Percentiles rank a stretch among this genome's conserved stretches.
Evolutionary conservation across 2,797 vertebrate genomes (phyloP).

Genomic region (Lepidocolaptes lacrymiger): DNA sequence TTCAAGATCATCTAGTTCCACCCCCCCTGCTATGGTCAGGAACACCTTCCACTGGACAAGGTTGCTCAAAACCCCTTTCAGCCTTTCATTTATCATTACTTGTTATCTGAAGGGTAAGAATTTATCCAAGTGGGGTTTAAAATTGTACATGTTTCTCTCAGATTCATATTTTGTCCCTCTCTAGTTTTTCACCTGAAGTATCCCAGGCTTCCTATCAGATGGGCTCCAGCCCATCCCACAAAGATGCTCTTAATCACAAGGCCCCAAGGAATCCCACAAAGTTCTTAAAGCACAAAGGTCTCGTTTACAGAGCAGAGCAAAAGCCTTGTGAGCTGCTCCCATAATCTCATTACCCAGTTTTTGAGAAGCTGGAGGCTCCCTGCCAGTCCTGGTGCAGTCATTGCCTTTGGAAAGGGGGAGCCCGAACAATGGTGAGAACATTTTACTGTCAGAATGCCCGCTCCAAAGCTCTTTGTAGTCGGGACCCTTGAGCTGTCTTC

Average conservation of each 20-base stretch:
- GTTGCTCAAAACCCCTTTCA: background rate
- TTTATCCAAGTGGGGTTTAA: background rate
- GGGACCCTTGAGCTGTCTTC: background rate
- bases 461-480: conserved; percentile 21
- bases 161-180: background rate
- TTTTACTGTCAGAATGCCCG: background rate
- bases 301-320: background rate
- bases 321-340: background rate
- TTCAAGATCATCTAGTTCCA: background rate
- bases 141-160: background rate
- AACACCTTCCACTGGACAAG: background rate
- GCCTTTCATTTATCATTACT: background rate
- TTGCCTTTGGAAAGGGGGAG: background rate
- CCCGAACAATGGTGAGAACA: conserved; percentile 9
- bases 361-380: conserved; percentile 5
- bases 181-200: background rate
- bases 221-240: background rate
- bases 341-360: conserved; percentile 10
- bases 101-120: background rate
- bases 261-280: accelerated
- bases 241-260: background rate
- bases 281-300: background rate
- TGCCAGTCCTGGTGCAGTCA: background rate
- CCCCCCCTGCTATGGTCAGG: background rate
- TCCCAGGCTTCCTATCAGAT: background rate